Evolutionary conservation across 2,113 vertebrate genomes (phyloP).

Genomic region (Amblyornis subalaris): DNA sequence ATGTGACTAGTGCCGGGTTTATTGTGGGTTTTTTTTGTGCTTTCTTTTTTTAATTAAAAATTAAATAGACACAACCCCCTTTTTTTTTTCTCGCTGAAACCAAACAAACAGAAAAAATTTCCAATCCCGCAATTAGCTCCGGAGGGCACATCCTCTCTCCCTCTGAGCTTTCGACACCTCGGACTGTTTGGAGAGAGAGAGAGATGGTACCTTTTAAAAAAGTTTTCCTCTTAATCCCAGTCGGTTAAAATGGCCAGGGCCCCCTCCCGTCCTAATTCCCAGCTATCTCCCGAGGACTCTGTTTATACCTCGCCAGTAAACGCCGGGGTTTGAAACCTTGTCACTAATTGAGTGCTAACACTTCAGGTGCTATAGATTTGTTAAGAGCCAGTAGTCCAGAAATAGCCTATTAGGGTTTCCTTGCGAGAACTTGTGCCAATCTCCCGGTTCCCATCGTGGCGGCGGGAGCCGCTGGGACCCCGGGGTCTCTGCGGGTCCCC

Average conservation of each 20-base stretch:
- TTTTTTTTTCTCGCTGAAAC: not conserved
- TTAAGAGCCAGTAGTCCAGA: conserved; percentile 68
- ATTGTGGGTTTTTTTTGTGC: not conserved
- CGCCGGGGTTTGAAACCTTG: conserved; percentile 51
- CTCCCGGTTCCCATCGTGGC: not conserved
- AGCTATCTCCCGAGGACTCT: conserved; percentile 57
- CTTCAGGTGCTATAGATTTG: conserved; percentile 70
- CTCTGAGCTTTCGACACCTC: conserved; percentile 48
- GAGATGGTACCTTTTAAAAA: conserved; percentile 36
- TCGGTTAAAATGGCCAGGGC: not conserved
- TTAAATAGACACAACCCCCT: fast-evolving
- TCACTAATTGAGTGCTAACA: conserved; percentile 70
- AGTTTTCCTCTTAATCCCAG: conserved; percentile 46
- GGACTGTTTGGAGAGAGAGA: conserved; percentile 7
- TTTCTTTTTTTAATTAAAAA: too few relatives aligned
- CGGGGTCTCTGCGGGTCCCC: not conserved
- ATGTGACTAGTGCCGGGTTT: not conserved
- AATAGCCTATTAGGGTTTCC: conserved; percentile 66
- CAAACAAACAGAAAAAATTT: not conserved
- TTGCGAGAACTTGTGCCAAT: conserved; percentile 23
- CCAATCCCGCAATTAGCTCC: not conserved
- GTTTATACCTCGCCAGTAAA: conserved; percentile 65
- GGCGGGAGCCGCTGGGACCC: not conserved
- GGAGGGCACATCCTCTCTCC: not conserved
- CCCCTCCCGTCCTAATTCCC: conserved; percentile 23